phyloP scores from a whole-genome alignment of 2,888 invertebrate species.

The Caenorhabditis afra region DNA sequence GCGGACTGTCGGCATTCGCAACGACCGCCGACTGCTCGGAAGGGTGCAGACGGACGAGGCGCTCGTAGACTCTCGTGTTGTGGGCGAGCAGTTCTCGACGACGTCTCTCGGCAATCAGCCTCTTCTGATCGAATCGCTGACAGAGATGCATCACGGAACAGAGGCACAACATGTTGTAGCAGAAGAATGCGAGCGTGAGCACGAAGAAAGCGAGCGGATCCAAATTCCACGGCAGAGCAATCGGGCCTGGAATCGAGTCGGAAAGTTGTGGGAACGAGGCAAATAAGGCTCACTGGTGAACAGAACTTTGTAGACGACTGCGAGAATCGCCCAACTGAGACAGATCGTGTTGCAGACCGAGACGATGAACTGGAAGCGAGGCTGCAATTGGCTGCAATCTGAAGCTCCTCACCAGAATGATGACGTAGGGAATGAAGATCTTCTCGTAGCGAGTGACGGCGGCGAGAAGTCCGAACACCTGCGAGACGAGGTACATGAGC shows the following conservation, averaged over 20 bases:
- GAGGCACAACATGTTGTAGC: slow-evolving; percentile 40
- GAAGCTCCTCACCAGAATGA: slow-evolving; percentile 46
- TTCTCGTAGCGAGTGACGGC: slow-evolving; percentile 10
- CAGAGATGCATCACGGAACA: slow-evolving; percentile 20
- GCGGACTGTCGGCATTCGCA: slow-evolving; percentile 49
- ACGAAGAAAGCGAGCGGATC: not conserved
- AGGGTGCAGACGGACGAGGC: slow-evolving; percentile 23
- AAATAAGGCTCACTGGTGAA: too few relatives aligned
- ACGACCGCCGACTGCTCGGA: slow-evolving; percentile 11
- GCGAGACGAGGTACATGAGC: slow-evolving; percentile 34
- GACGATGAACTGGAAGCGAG: slow-evolving; percentile 9
- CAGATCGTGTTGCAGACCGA: slow-evolving; percentile 2
- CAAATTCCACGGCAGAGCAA: too few relatives aligned
- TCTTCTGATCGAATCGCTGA: slow-evolving; percentile 27
- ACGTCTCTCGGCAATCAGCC: slow-evolving; percentile 9
- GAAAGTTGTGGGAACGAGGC: not conserved
- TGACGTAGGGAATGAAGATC: slow-evolving; percentile 40
- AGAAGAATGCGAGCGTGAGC: slow-evolving; percentile 1
- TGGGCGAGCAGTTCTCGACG: slow-evolving; percentile 34
- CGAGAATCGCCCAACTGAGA: not conserved
- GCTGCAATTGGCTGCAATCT: too few relatives aligned
- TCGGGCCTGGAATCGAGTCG: too few relatives aligned
- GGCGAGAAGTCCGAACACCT: slow-evolving; percentile 44
- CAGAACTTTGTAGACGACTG: too few relatives aligned
- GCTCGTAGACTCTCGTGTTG: slow-evolving; percentile 35